Conservation (phyloP, 2,113 vertebrate species). For the Psophia crepitans region DNA sequence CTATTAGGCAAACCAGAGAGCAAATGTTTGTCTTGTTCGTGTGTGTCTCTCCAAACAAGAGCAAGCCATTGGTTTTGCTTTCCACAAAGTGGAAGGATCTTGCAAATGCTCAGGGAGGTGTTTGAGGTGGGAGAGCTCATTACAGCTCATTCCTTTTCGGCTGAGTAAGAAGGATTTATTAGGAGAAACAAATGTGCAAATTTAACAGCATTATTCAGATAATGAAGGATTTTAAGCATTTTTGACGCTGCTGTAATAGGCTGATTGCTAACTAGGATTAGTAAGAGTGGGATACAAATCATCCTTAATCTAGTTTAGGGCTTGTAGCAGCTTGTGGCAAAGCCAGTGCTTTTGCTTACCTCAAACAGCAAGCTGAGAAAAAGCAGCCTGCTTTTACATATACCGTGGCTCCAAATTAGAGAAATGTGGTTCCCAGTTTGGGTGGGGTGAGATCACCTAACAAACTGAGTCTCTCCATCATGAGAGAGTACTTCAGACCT, state of each 20-base stretch:
- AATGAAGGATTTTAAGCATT: slow-evolving; percentile 16
- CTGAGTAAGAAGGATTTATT: not conserved
- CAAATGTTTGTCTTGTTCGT: not conserved
- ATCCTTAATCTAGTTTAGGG: slow-evolving; percentile 30
- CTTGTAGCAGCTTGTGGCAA: slow-evolving; percentile 40
- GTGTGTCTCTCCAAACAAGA: not conserved
- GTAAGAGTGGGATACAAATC: slow-evolving; percentile 14
- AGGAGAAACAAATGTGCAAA: slow-evolving; percentile 1
- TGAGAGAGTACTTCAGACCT: not conserved
- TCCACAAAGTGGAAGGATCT: not conserved
- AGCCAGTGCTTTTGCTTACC: slow-evolving; percentile 14
- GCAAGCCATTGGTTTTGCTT: not conserved
- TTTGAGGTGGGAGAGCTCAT: not conserved
- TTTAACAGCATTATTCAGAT: slow-evolving; percentile 25
- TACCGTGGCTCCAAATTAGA: not conserved
- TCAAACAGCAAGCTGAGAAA: slow-evolving; percentile 13
- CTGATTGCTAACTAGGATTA: slow-evolving; percentile 21
- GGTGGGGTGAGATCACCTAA: not conserved
- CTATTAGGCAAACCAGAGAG: not conserved
- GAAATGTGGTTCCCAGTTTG: not conserved
- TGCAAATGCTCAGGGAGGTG: not conserved
- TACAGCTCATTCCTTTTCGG: not conserved
- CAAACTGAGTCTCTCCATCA: not conserved
- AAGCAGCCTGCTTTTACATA: slow-evolving; percentile 1
- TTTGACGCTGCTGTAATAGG: not conserved